Evolutionary conservation across 2,888 invertebrate species (phyloP).

Genomic region (Latrodectus elegans): DNA sequence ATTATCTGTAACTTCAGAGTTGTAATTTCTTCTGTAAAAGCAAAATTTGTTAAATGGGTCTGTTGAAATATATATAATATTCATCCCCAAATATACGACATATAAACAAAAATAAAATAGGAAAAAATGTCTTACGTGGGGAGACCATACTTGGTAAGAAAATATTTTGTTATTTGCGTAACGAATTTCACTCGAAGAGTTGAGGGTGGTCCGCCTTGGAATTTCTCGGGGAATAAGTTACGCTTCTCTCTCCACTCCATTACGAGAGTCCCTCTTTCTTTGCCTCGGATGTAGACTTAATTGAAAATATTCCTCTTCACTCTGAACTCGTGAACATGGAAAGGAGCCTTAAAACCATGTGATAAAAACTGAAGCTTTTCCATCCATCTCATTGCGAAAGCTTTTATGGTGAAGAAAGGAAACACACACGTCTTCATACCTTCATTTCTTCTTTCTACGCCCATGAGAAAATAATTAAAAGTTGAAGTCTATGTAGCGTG

Average conservation of each 20-base stretch:
- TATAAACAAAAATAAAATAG: no score
- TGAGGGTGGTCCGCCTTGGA: constrained; percentile 35
- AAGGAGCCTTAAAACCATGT: not conserved
- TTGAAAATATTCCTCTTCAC: constrained; percentile 6
- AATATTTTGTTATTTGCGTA: constrained; percentile 45
- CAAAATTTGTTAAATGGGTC: no score
- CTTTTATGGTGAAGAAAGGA: no score
- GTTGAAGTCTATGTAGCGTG: no score
- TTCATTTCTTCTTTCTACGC: no score
- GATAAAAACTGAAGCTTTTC: not conserved
- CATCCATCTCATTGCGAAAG: not conserved
- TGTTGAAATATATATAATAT: no score
- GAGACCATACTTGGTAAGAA: not conserved
- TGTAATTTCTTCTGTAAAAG: no score
- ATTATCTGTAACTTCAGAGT: no score
- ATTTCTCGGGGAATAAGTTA: not conserved
- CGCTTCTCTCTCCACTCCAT: constrained; percentile 38
- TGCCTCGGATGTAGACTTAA: not conserved
- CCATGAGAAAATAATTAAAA: no score
- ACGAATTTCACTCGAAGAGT: constrained; percentile 29
- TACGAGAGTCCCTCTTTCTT: not conserved
- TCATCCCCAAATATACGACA: no score
- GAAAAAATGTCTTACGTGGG: no score
- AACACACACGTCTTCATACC: no score
- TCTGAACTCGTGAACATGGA: not conserved